phyloP scores from a whole-genome alignment of 2,888 invertebrate genomes.

The Rhagium mordax region DNA sequence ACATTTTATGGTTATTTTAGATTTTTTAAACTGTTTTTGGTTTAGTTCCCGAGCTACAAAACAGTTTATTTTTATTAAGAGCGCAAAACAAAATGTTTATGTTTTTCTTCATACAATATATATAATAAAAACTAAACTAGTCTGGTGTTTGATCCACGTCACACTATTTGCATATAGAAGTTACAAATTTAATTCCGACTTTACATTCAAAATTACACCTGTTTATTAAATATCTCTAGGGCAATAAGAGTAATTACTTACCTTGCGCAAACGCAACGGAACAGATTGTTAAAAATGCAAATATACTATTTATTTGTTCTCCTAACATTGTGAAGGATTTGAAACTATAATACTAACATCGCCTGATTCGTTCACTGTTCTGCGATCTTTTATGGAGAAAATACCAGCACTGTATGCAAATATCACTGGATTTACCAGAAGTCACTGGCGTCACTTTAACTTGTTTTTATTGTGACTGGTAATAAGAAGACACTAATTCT shows the following conservation, averaged over 20 bases:
- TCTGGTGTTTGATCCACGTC: background rate
- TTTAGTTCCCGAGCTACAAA: background rate
- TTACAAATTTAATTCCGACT: background rate
- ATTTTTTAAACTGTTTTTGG: background rate
- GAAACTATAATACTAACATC: background rate
- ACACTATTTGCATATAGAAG: too few relatives aligned
- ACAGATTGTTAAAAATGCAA: constrained; percentile 40
- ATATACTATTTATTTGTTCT: constrained; percentile 29
- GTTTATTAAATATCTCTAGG: too few relatives aligned
- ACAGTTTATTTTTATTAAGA: background rate
- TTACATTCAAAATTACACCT: background rate
- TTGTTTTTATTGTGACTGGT: constrained; percentile 26
- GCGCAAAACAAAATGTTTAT: background rate
- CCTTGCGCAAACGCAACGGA: constrained; percentile 49
- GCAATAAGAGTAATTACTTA: constrained; percentile 38
- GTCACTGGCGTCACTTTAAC: constrained; percentile 51
- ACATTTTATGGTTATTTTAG: background rate
- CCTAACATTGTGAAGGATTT: constrained; percentile 12
- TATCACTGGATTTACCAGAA: constrained; percentile 52
- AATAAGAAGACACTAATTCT: background rate
- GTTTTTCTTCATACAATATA: background rate
- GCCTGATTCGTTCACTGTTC: background rate
- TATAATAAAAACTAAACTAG: background rate
- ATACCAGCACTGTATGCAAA: constrained; percentile 43
- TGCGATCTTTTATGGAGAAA: background rate